These are phyloP conservation scores for Scaptomyza pallida DNA, from an alignment of 1,140 invertebrate genomes.

Conservation along the genomic window DNA sequence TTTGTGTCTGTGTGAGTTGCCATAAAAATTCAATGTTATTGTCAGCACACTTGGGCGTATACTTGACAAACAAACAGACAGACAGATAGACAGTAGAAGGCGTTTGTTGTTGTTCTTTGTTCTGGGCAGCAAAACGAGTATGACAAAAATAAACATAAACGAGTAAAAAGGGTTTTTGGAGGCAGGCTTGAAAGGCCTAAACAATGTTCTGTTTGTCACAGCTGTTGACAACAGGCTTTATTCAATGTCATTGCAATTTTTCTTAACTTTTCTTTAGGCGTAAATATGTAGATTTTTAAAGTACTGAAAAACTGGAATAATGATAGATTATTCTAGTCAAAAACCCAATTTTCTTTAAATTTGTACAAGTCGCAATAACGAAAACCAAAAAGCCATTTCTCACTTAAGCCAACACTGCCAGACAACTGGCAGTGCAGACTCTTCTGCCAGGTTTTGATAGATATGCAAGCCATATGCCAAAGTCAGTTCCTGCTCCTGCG, in stretches of 20 bases:
- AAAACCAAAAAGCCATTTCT: background rate
- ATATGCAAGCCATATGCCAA: slow-evolving; percentile 46
- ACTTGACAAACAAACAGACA: background rate
- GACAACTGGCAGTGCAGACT: background rate
- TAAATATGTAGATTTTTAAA: slow-evolving; percentile 34
- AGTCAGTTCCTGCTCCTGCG: slow-evolving; percentile 11
- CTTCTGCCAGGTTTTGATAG: slow-evolving; percentile 37
- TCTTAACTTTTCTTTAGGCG: background rate
- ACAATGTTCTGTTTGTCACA: slow-evolving; percentile 19
- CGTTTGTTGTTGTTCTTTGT: slow-evolving; percentile 8
- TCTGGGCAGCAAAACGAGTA: slow-evolving; percentile 17
- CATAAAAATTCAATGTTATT: slow-evolving; percentile 69
- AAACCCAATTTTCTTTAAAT: slow-evolving; percentile 2
- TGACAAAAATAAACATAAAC: slow-evolving; percentile 47
- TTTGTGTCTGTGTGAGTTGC: slow-evolving; percentile 39
- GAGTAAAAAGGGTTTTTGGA: slow-evolving; percentile 20
- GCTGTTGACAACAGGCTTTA: slow-evolving; percentile 24
- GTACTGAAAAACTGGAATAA: no score
- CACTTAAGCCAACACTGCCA: background rate
- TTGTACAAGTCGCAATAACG: background rate
- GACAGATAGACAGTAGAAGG: background rate
- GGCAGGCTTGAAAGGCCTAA: background rate
- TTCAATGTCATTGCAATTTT: background rate
- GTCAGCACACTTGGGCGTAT: slow-evolving; percentile 34
- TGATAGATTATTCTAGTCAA: background rate